A percentile compares a stretch with the other conserved stretches of the same genome.
Conservation (phyloP, 2,797 vertebrate species). For the Anas capensis region DNA sequence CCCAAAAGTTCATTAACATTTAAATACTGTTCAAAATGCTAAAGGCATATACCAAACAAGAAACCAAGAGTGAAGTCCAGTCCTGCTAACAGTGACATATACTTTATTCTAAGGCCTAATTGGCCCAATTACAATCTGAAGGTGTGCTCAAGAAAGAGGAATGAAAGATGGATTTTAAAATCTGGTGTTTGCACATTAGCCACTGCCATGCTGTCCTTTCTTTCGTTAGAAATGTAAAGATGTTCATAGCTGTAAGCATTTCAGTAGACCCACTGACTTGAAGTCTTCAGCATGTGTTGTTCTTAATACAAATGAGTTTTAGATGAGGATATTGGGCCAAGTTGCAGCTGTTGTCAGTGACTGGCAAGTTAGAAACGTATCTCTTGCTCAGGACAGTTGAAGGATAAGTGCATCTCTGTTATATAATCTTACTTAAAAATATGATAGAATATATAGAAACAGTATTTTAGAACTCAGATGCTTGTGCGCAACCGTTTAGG, state of each 20-base stretch:
- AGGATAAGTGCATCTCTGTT: background rate
- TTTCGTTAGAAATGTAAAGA: background rate
- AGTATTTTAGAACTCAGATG: background rate
- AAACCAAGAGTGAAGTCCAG: background rate
- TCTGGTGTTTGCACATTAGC: background rate
- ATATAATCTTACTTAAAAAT: background rate
- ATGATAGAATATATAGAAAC: background rate
- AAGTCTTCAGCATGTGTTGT: background rate
- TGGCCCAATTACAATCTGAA: background rate
- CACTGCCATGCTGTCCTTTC: background rate
- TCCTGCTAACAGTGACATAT: background rate
- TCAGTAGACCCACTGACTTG: background rate
- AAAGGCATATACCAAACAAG: background rate
- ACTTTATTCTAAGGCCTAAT: background rate
- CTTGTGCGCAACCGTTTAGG: background rate
- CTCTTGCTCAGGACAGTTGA: background rate
- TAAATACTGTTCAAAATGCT: background rate
- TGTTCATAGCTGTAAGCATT: background rate
- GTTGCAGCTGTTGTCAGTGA: background rate
- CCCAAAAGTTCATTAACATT: background rate
- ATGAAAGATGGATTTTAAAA: background rate
- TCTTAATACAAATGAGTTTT: background rate
- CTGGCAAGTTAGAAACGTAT: background rate
- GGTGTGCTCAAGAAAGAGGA: background rate
- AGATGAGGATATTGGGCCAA: background rate